phyloP scores from a whole-genome alignment of 2,797 vertebrate genomes.

The Pantherophis alleghaniensis region DNA sequence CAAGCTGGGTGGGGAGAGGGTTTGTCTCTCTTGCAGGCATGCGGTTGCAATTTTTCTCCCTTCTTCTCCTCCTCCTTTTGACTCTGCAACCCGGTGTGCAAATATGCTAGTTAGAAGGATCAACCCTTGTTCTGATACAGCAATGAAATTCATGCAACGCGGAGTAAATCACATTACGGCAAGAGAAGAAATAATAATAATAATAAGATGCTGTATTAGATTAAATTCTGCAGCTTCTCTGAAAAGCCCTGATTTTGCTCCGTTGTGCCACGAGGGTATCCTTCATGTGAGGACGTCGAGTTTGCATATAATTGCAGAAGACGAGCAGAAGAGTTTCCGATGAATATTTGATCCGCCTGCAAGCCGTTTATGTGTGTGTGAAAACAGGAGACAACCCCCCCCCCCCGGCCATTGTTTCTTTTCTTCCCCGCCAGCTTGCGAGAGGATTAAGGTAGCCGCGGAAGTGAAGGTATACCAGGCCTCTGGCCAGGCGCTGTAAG shows the following conservation, averaged over 20 bases:
- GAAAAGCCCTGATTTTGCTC: not conserved
- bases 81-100: not conserved
- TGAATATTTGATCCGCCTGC: conserved; percentile 23
- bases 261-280: not conserved
- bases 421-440: conserved; percentile 38
- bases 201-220: not conserved
- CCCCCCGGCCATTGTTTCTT: conserved; percentile 67
- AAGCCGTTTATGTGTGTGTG: conserved; percentile 2
- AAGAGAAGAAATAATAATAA: not conserved
- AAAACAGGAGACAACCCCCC: not conserved
- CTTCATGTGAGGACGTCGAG: not conserved
- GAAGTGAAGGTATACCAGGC: conserved; percentile 63
- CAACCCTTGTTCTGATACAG: not conserved
- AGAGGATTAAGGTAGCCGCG: conserved; percentile 62
- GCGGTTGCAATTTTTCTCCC: not conserved
- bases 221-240: not conserved
- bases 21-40: no score
- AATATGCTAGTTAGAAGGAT: not conserved
- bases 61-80: accelerated
- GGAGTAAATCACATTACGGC: not conserved
- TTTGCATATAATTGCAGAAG: not conserved
- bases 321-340: not conserved
- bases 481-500: conserved; percentile 59
- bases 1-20: not conserved
- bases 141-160: not conserved